Evolutionary conservation across 1,140 invertebrate genomes (phyloP).

Genomic region (Scaptodrosophila lebanonensis): DNA sequence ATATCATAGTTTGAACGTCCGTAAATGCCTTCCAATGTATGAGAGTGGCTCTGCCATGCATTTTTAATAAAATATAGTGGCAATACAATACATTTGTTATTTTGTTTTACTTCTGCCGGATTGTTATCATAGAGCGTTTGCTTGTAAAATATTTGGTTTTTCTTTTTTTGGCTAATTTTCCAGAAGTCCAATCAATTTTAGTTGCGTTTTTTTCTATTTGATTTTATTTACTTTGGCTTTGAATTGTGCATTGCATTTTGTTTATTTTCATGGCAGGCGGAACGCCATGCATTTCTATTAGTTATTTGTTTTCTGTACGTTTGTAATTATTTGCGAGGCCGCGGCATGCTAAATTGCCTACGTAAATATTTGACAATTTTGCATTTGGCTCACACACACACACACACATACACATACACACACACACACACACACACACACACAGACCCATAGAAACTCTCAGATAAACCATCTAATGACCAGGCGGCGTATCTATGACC

Average conservation of each 20-base stretch:
- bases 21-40: no score
- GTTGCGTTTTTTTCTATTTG: no score
- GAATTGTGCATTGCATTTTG: constrained; percentile 20
- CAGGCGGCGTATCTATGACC: background rate
- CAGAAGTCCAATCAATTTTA: no score
- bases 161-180: no score
- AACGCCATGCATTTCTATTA: constrained; percentile 65
- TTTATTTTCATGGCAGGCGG: constrained; percentile 21
- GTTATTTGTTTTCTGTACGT: constrained; percentile 71
- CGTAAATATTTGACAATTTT: constrained; percentile 74
- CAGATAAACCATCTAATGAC: constrained; percentile 18
- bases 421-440: constrained; percentile 14
- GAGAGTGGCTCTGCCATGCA: no score
- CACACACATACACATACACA: constrained; percentile 29
- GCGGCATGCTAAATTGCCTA: constrained; percentile 73
- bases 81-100: no score
- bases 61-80: no score
- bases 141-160: no score
- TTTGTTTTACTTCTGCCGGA: no score
- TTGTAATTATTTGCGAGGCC: constrained; percentile 72
- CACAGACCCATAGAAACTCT: constrained; percentile 25
- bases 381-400: constrained; percentile 56
- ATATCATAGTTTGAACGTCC: no score
- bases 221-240: constrained; percentile 42
- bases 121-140: no score